Conservation (phyloP, 2,888 invertebrate genomes). For the Tenthredo livida region DNA sequence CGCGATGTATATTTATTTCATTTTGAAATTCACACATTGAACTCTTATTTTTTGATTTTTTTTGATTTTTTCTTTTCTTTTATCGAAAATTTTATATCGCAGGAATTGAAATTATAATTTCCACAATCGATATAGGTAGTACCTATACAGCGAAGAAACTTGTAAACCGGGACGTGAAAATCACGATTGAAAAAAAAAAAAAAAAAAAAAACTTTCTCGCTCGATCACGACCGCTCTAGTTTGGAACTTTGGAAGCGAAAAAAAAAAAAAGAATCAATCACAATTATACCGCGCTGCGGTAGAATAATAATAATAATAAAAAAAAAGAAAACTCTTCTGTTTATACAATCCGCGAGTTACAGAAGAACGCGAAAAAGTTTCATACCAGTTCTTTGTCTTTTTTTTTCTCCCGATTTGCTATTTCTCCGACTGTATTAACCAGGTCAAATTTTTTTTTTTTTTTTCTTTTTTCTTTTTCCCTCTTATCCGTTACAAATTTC, state of each 20-base stretch:
- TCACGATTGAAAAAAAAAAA: neutral
- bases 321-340: neutral
- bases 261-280: constrained; percentile 1
- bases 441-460: no score
- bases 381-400: neutral
- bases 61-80: neutral
- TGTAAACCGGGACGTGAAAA: neutral
- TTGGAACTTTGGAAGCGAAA: neutral
- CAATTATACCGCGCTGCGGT: constrained; percentile 2
- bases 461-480: no score
- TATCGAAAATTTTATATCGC: neutral
- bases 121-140: neutral
- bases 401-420: neutral
- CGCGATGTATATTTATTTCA: neutral
- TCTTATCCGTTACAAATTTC: no score
- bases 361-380: neutral
- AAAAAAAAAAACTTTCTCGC: neutral
- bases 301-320: neutral
- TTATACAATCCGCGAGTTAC: neutral
- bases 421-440: neutral
- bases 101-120: neutral
- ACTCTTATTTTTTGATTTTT: neutral
- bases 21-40: neutral
- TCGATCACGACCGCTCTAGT: constrained; percentile 6
- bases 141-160: neutral